Percentiles rank a stretch among this genome's conserved stretches.
Evolutionary conservation across 2,797 vertebrate species (phyloP).

Genomic region (Catharus ustulatus): DNA sequence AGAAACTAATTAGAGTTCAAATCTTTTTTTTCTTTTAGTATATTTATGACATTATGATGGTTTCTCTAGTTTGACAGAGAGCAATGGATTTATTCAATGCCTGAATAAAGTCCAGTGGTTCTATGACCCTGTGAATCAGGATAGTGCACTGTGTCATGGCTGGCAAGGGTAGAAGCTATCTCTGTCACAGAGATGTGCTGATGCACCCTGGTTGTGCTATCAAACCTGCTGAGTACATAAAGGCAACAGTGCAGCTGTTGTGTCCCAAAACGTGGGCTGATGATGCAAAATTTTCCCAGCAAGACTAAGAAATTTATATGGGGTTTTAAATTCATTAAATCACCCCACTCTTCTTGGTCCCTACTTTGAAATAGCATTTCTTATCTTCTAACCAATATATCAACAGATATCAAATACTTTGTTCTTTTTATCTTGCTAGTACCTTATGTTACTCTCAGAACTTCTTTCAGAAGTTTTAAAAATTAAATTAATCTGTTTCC

Average conservation of each 20-base stretch:
- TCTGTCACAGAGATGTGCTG: neutral
- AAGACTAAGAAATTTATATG: neutral
- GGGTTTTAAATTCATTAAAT: neutral
- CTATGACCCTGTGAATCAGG: neutral
- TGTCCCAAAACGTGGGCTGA: neutral
- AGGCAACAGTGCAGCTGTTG: neutral
- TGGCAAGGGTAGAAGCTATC: neutral
- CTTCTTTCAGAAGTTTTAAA: neutral
- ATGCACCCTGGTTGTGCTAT: neutral
- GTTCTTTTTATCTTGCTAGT: neutral
- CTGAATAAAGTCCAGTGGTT: neutral
- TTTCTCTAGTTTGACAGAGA: neutral
- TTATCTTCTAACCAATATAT: neutral
- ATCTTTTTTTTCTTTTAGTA: neutral
- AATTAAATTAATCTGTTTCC: neutral
- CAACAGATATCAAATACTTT: neutral
- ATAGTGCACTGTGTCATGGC: fast-evolving
- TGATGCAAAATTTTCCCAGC: neutral
- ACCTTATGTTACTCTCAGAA: neutral
- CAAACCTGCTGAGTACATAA: neutral
- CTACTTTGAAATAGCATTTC: neutral
- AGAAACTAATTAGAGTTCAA: neutral
- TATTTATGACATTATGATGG: neutral
- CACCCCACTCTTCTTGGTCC: neutral
- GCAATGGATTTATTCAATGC: neutral